Percentiles rank a stretch among this genome's conserved stretches.
phyloP scores from a whole-genome alignment of 2,797 vertebrate species.

The Tapera naevia region DNA sequence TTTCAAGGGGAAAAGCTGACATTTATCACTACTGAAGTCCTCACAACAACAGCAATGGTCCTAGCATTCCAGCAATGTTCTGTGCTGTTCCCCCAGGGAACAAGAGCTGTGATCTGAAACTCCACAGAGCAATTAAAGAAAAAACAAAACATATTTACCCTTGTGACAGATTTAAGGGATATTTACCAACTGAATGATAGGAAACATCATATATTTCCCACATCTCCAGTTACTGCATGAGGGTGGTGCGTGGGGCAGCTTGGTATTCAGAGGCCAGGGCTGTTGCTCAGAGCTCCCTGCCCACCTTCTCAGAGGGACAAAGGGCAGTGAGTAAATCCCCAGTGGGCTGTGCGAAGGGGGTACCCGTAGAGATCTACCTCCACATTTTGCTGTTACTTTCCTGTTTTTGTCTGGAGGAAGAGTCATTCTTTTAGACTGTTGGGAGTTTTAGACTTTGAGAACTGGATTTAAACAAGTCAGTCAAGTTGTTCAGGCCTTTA shows the following conservation, averaged over 20 bases:
- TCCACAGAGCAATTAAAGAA: neutral
- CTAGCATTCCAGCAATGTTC: no score
- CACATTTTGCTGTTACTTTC: neutral
- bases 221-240: neutral
- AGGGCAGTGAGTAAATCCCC: neutral
- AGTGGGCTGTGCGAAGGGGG: neutral
- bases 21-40: neutral
- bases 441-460: neutral
- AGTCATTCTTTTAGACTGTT: neutral
- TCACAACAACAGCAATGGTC: neutral
- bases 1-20: neutral
- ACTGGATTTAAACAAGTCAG: conserved; percentile 27
- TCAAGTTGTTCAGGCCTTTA: conserved; percentile 5
- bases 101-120: neutral
- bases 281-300: neutral
- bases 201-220: neutral
- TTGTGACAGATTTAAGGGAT: neutral
- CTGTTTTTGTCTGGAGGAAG: neutral
- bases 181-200: neutral
- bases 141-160: neutral
- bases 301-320: neutral
- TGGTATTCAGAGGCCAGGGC: neutral
- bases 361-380: neutral
- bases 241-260: neutral
- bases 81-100: neutral